phyloP scores from a whole-genome alignment of 2,113 vertebrate species.

The Podarcis cretensis region DNA sequence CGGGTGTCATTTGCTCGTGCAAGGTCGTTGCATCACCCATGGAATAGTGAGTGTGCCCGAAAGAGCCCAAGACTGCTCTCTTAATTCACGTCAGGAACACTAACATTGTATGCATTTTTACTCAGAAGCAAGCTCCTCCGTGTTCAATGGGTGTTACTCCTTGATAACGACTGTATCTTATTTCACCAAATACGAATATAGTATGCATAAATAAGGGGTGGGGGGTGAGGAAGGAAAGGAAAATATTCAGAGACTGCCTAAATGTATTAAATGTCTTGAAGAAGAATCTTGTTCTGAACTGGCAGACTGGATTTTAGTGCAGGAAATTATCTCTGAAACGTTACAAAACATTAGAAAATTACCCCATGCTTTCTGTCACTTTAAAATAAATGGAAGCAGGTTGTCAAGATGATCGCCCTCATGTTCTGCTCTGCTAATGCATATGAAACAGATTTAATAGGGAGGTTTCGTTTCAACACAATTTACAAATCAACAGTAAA shows the following conservation, averaged over 20 bases:
- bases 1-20: too few relatives aligned
- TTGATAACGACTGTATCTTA: neutral
- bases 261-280: conserved; percentile 15
- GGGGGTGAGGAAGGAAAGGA: neutral
- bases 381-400: conserved; percentile 54
- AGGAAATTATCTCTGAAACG: conserved; percentile 45
- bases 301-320: conserved; percentile 38
- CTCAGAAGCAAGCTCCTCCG: neutral
- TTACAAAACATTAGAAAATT: conserved; percentile 36
- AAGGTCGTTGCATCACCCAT: neutral
- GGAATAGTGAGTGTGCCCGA: neutral
- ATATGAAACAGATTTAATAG: conserved; percentile 50
- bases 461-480: conserved; percentile 45
- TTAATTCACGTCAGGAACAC: neutral
- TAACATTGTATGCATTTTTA: neutral
- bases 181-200: neutral
- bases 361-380: conserved; percentile 28
- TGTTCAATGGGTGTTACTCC: too few relatives aligned
- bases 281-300: conserved; percentile 36
- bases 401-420: conserved; percentile 31
- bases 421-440: conserved; percentile 35
- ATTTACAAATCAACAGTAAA: conserved; percentile 28
- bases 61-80: neutral
- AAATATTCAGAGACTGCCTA: conserved; percentile 1
- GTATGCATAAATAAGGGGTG: neutral